phyloP scores from a whole-genome alignment of 2,888 invertebrate genomes.

The Leptopilina drosophilae region DNA sequence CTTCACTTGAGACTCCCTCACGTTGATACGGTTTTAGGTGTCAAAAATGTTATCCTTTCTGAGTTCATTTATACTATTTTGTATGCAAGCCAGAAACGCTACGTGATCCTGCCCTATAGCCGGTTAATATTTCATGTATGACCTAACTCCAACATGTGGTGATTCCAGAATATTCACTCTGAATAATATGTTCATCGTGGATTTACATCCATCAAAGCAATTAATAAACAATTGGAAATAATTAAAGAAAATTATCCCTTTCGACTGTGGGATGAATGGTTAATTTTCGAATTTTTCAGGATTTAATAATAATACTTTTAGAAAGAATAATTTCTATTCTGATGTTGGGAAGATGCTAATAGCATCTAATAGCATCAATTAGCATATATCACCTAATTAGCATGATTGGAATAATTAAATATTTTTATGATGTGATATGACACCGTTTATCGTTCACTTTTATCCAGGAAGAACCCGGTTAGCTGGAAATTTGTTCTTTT shows the following conservation, averaged over 20 bases:
- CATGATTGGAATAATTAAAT: too few species aligned
- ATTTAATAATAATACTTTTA: too few species aligned
- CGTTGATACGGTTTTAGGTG: constrained; percentile 55
- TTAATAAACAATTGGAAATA: constrained; percentile 22
- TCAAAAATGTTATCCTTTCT: constrained; percentile 63
- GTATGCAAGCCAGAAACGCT: constrained; percentile 54
- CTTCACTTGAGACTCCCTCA: background rate
- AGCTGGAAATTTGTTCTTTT: too few species aligned
- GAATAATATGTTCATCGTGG: constrained; percentile 5
- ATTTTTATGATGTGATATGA: too few species aligned
- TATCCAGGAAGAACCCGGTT: too few species aligned
- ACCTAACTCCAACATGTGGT: constrained; percentile 31
- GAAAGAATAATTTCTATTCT: too few species aligned
- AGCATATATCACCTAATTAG: too few species aligned
- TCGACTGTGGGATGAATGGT: background rate
- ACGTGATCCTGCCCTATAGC: constrained; percentile 48
- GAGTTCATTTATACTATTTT: constrained; percentile 62
- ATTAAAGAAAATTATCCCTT: background rate
- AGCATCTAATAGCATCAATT: too few species aligned
- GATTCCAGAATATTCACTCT: constrained; percentile 27
- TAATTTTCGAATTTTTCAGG: background rate
- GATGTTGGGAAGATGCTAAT: too few species aligned
- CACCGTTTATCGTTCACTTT: too few species aligned
- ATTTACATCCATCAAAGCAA: constrained; percentile 17
- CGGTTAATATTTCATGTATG: constrained; percentile 57